These are phyloP conservation scores for Zingel zingel DNA, from an alignment of 2,113 vertebrate species.

Conservation along the genomic window DNA sequence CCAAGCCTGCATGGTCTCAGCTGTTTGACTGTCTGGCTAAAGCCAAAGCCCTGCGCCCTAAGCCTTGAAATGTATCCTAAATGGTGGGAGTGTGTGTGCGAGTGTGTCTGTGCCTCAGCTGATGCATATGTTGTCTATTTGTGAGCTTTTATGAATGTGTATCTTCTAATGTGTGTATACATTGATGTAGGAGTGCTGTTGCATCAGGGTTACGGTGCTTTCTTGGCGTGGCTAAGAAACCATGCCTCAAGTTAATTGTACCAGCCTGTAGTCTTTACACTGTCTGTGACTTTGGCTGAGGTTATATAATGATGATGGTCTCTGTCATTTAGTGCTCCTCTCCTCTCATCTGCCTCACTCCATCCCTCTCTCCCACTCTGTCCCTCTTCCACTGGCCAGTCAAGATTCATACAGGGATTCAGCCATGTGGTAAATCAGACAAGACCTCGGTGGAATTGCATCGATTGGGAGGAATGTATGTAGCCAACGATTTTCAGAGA, in stretches of 20 bases:
- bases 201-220: neutral
- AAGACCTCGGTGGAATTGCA: constrained; percentile 81
- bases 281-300: constrained; percentile 45
- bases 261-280: constrained; percentile 4
- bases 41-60: constrained; percentile 46
- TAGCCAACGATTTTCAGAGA: constrained; percentile 83
- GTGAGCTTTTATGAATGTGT: constrained; percentile 6
- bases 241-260: constrained; percentile 11
- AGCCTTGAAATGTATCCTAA: constrained; percentile 69
- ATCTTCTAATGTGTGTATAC: neutral
- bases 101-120: constrained; percentile 25
- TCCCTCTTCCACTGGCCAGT: constrained; percentile 57
- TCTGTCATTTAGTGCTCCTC: constrained; percentile 58
- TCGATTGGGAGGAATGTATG: constrained; percentile 82
- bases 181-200: neutral
- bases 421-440: constrained; percentile 84
- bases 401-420: constrained; percentile 75
- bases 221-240: constrained; percentile 1
- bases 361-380: constrained; percentile 26
- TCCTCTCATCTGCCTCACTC: constrained; percentile 37
- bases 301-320: constrained; percentile 66
- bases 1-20: constrained; percentile 55
- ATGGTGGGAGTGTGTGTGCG: constrained; percentile 32
- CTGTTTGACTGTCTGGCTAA: constrained; percentile 57
- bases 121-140: constrained; percentile 27